Base-by-base conservation (phyloP, 1,140 invertebrate genomes). In the Polypedilum vanderplanki region DNA sequence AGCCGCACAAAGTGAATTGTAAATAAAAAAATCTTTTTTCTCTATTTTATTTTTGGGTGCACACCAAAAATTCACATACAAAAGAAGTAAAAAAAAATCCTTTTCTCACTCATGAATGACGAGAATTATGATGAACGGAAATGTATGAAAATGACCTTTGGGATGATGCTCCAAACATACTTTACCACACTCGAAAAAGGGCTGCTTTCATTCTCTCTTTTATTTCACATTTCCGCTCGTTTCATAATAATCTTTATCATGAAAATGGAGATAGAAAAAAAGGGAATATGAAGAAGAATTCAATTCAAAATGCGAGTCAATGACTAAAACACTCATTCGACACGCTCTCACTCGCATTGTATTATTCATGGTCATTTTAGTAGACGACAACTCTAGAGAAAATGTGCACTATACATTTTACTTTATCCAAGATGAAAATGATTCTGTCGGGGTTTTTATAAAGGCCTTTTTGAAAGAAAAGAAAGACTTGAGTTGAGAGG, bases 71-170 rank as follows among this genome's bases (percentile, higher is more conserved):
- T n/a, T n/a, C 46, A 57, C 46, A 57, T n/a, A 57, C 12, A 57
- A 10, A 10, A 46, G 41, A 46, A 46, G 41, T n/a, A 15, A 57
- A 57, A 12, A 57, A 57, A 46, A 57, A 57, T 57, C 46, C 46
- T 57, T 57, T 57, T 57, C 9, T 15, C 12, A 57, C 46, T 57
- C 46, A 57, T 57, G 46, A 57, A 57, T 57, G 46, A 57, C 46
- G 46, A 57, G 46, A 57, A 57, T 57, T 57, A 57, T 57, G 46
- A 57, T 57, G 46, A 57, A 57, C 46, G 46, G 46, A 57, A 57
- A 57, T 57, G 46, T 57, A 57, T 57, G 46, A 57, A 57, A 57
- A 57, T 57, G 12, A 57, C 46, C 46, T 57, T 57, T 57, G 46
- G 46, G 46, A 57, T 57, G 46, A 4, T 33, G 24, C 24, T 33